phyloP scores from a whole-genome alignment of 1,140 invertebrate species.

The Lepidurus packardi region DNA sequence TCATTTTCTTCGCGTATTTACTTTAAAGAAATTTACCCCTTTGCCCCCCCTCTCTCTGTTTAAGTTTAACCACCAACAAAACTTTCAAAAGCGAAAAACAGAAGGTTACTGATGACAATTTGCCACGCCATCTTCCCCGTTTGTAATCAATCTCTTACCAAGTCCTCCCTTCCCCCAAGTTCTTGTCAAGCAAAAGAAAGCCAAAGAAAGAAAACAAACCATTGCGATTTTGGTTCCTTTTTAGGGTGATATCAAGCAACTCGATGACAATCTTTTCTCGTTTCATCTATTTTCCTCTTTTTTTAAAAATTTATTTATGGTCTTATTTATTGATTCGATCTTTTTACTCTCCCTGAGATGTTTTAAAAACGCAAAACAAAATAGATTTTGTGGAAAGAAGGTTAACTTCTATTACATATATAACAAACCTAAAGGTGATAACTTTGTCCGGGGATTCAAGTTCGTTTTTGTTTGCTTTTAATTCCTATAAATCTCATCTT shows the following conservation, averaged over 20 bases:
- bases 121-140: too few relatives aligned
- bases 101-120: too few relatives aligned
- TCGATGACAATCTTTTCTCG: constrained; percentile 14
- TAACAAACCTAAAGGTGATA: background rate
- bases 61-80: background rate
- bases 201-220: background rate
- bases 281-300: background rate
- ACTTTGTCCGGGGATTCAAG: background rate
- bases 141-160: too few relatives aligned
- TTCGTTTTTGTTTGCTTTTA: background rate
- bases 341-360: too few relatives aligned
- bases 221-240: background rate
- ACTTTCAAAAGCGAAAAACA: too few relatives aligned
- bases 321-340: background rate
- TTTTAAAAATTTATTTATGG: background rate
- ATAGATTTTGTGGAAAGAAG: background rate
- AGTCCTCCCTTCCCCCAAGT: too few relatives aligned
- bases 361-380: background rate
- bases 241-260: constrained; percentile 10
- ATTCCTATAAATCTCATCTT: background rate
- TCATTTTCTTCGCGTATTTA: background rate
- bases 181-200: background rate
- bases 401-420: background rate
- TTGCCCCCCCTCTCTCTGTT: background rate
- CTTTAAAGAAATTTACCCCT: background rate